Base-by-base conservation (phyloP, 1,140 invertebrate genomes). In the Drosophila equinoxialis region DNA sequence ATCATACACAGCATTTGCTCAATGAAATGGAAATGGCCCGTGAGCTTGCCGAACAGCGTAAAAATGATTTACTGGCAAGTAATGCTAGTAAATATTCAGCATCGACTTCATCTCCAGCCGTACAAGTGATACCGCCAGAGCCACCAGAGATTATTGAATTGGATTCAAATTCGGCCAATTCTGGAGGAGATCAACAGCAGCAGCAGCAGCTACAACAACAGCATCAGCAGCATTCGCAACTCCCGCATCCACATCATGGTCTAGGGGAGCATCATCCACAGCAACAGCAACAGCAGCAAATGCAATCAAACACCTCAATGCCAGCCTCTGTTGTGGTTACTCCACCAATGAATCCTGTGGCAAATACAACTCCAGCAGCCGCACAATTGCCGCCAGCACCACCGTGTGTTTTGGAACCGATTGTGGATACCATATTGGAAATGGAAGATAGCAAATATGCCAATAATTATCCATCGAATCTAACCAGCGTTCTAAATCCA, bases 71-170 rank as follows among this genome's bases (percentile, higher is more conserved):
- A n/a, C 30, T 86, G 8, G 90, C 83, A 39, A 39, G 37, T 1
- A 90, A 87, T 65, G 86, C 90, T 13, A 90, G 90, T 62, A 90
- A 79, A 58, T 86, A 85, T 11, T 91, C 90, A 0, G 84, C 84
- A 6, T 89, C 90, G 6, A 89, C 90, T 20, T 91, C 90, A 2
- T 91, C 90, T 26, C 90, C 90, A 35, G 90, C 90, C 2, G 90
- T 91, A 0, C 81, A 83, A 3, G 73, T 91, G 5, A 89, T 91
- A 59, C 78, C 90, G 0, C 77, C 90, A 23, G 90, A 91, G 26
- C 90, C 90, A 6, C 87, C 90, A 20, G 90, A 91, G 67, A 91
- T 91, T 6, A 91, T 91, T 10, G 90, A 91, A 71, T 69, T 91
- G 23, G 90, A 91, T 69, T 91, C 90, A 1, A 91, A 91, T 55